Base-by-base conservation (phyloP, 23 tunicate species). In the Botrylloides violaceus region DNA sequence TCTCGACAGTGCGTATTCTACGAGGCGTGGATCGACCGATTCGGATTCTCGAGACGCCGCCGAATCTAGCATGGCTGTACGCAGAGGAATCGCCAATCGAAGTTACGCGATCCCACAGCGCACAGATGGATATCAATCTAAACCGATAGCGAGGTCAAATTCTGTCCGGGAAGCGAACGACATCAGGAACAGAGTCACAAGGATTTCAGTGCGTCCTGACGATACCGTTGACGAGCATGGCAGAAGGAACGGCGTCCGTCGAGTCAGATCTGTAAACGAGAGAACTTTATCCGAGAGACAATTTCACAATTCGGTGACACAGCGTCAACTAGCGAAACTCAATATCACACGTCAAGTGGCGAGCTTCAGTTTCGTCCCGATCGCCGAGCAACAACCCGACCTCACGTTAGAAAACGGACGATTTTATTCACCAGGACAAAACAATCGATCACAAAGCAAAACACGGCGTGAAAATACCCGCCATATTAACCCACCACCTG, bases 381-480 rank as follows among this genome's bases (percentile, higher is more conserved):
- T 68, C 0, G 74, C 74, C 23, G 74, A 68, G 47, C 74, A 68
- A 68, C 56, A 68, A 38, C 57, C 74, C 56, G 74, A 68, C 3
- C 21, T 43, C 18, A 68, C 37, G 74, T 64, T 30, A 15, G 74
- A 68, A 23, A 68, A 43, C 37, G 74, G 74, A 15, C 57, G 74
- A 68, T 12, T 68, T n/a, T 37, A 37, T 22, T 38, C 58, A 6
- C 22, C 36, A 21, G 27, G 25, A 6, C 32, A 37, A 18, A 12
- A 3, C 35, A 34, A 83, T 35, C 83, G 81, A 28, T 56, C 36
- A 38, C 22, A 23, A 18, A 30, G 25, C 21, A 21, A 35, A 37
- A 30, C 71, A 9, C 12, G 21, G 18, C 74, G 74, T 1, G 22
- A 56, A 21, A 77, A 75, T 3, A 37, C 71, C 26, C 76, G 48